phyloP scores from a whole-genome alignment of 2,113 vertebrate species.

The Pongo pygmaeus region DNA sequence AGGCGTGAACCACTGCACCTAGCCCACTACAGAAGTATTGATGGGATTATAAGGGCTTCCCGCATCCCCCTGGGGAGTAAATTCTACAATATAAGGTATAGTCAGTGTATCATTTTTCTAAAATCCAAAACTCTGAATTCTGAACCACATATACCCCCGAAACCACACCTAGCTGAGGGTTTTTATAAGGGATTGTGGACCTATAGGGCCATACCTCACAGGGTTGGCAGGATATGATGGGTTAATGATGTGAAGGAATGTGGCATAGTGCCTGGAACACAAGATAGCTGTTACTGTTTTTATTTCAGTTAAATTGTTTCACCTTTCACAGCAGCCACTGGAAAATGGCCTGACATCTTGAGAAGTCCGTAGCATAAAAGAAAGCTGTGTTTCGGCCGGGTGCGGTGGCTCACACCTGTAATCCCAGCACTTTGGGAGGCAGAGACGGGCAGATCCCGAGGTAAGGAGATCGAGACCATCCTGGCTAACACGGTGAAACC shows the following conservation, averaged over 20 bases:
- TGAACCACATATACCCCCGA: too few species aligned
- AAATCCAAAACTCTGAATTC: neutral
- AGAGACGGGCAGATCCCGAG: too few species aligned
- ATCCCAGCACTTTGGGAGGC: too few species aligned
- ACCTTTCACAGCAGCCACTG: neutral
- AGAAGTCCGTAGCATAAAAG: fast-evolving
- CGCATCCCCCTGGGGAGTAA: too few species aligned
- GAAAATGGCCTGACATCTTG: neutral
- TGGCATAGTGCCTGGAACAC: neutral
- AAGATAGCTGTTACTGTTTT: neutral
- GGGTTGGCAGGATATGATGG: neutral
- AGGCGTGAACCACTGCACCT: too few species aligned
- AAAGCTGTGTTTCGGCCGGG: neutral
- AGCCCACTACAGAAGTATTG: neutral
- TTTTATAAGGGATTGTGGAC: neutral
- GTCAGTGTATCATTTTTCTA: neutral
- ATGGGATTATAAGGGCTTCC: neutral
- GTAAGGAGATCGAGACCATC: too few species aligned
- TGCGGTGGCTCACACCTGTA: too few species aligned
- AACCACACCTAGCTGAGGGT: neutral
- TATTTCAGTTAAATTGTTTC: neutral
- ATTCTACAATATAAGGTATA: neutral
- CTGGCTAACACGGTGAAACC: too few species aligned
- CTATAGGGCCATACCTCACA: too few species aligned
- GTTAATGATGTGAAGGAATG: neutral